phyloP scores from a whole-genome alignment of 2,888 invertebrate genomes.

The Salpingus planirostris region DNA sequence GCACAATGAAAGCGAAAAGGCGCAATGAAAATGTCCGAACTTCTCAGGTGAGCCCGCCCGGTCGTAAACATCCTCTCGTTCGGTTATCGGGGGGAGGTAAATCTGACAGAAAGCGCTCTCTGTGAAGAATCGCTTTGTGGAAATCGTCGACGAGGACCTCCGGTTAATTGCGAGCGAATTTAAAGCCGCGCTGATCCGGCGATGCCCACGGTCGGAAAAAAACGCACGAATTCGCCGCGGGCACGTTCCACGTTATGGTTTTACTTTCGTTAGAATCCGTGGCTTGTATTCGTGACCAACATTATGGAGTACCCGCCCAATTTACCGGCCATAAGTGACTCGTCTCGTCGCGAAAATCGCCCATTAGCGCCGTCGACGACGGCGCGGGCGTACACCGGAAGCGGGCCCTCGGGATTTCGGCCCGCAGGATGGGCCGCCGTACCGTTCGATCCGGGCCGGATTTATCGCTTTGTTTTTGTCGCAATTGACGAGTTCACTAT shows the following conservation, averaged over 20 bases:
- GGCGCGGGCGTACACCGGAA: no score
- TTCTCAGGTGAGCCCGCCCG: no score
- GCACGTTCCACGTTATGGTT: slow-evolving; percentile 21
- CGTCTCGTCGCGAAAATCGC: slow-evolving; percentile 4
- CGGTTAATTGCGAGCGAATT: no score
- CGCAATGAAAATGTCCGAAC: no score
- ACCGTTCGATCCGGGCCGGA: not conserved
- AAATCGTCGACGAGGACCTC: no score
- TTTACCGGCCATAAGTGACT: slow-evolving; percentile 12
- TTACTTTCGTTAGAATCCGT: slow-evolving; percentile 31
- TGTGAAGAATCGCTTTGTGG: no score
- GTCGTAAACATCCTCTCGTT: no score
- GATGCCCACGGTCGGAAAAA: not conserved
- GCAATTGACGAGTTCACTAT: slow-evolving; percentile 13
- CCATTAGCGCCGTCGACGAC: not conserved
- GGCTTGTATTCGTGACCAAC: slow-evolving; percentile 23
- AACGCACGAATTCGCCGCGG: no score
- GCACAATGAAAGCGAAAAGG: no score
- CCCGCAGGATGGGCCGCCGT: not conserved
- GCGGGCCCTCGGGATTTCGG: not conserved
- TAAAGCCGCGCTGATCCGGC: no score
- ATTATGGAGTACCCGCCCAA: slow-evolving; percentile 9
- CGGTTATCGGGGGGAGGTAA: no score
- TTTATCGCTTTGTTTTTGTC: slow-evolving; percentile 7
- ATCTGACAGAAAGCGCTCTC: no score